Base-by-base conservation (phyloP, 2,888 invertebrate genomes). In the Dyspetes luteomarginatus region DNA sequence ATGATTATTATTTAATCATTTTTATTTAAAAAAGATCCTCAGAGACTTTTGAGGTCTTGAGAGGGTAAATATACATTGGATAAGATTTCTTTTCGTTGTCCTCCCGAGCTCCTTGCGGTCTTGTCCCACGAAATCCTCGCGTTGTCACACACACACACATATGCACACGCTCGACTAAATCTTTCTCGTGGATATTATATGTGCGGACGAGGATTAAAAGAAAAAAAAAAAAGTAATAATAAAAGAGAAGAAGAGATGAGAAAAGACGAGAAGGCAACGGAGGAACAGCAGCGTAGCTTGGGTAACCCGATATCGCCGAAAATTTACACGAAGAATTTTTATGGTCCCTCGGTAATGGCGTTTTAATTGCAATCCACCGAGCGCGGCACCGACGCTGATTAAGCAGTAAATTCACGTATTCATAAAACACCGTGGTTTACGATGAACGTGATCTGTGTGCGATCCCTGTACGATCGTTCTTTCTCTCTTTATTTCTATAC, bases 321-420 rank as follows among this genome's bases (percentile, higher is more conserved):
- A 74, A 89, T 87, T 88, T 86, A 84, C 83, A 83, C 75, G 74
- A 17, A 74, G 85, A 86, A 84, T 88, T 89, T 89, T 89, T 87
- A 88, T 86, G 87, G 82, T 83, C 62, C 83, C 69, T 77, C 84
- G 62, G 86, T 89, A 88, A 89, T 89, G 87, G 87, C 83, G 86
- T 86, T 89, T 89, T 89, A 90, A 90, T 90, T 89, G 89, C 89
- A 78, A 84, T 73, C 85, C 82, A 65, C 65, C 45, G 74, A 84
- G 83, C 84, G 80, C 86, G 84, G 84, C 85, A 83, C 83, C 83
- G 83, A 74, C 85, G 67, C 85, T 88, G 90, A 90, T 90, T 89
- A 89, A 90, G 90, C 89, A 89, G 88, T 90, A 89, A 90, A 90
- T 90, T 88, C 88, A 84, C 86, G 84, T 87, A 87, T 86, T 88